Evolutionary conservation across 1,140 invertebrate genomes (phyloP).

Genomic region (Drosophila pseudoananassae): DNA sequence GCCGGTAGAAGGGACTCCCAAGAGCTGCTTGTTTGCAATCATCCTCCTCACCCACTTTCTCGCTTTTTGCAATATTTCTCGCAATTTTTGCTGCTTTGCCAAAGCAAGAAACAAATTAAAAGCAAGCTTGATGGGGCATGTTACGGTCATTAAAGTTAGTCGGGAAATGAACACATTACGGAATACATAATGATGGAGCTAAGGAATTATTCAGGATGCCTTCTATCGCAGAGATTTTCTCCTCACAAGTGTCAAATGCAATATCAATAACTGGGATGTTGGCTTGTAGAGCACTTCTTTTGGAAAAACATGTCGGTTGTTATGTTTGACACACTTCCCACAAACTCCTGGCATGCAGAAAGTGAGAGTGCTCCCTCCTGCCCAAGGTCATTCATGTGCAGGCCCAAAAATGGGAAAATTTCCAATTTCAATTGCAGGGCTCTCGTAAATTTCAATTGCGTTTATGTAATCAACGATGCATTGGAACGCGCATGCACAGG

Average conservation of each 20-base stretch:
- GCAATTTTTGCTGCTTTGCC: slow-evolving; percentile 32
- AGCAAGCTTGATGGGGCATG: slow-evolving; percentile 49
- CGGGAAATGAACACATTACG: slow-evolving; percentile 11
- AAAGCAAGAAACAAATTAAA: slow-evolving; percentile 68
- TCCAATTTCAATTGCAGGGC: slow-evolving; percentile 56
- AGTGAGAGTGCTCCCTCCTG: slow-evolving; percentile 7
- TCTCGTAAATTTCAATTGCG: slow-evolving; percentile 65
- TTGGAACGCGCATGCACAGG: neutral
- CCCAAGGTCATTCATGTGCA: slow-evolving; percentile 23
- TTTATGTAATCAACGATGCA: slow-evolving; percentile 74
- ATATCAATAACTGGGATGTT: neutral
- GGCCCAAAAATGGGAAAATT: slow-evolving; percentile 22
- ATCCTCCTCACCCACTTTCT: neutral
- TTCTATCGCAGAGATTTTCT: slow-evolving; percentile 1
- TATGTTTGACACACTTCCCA: slow-evolving; percentile 16
- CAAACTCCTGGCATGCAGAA: slow-evolving; percentile 17
- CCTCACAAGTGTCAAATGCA: neutral
- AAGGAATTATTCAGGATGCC: slow-evolving; percentile 5
- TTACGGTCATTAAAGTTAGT: slow-evolving; percentile 39
- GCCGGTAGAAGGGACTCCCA: slow-evolving; percentile 47
- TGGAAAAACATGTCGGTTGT: neutral
- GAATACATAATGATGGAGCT: neutral
- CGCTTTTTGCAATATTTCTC: slow-evolving; percentile 19
- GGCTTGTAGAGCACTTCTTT: slow-evolving; percentile 12
- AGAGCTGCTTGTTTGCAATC: slow-evolving; percentile 57